phyloP scores from a whole-genome alignment of 2,888 invertebrate species.

The Eristalis pertinax region DNA sequence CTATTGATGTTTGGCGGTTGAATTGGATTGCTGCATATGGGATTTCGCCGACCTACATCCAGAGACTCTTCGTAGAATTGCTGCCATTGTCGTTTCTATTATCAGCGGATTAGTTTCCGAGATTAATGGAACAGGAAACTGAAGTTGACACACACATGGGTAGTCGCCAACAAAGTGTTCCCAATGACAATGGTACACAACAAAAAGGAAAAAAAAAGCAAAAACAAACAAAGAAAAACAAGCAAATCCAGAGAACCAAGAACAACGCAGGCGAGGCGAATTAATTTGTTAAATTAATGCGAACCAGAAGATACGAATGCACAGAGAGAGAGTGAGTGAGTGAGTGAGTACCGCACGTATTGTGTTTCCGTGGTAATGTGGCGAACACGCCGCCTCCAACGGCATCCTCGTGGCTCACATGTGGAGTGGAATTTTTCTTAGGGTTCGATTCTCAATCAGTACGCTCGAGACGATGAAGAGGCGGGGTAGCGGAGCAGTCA shows the following conservation, averaged over 20 bases:
- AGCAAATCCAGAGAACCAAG: background rate
- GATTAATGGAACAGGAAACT: conserved; percentile 67
- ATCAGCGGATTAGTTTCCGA: conserved; percentile 62
- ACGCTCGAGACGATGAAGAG: background rate
- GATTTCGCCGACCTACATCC: background rate
- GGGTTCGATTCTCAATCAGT: conserved; percentile 12
- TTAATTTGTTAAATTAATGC: conserved; percentile 67
- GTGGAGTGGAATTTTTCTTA: conserved; percentile 12
- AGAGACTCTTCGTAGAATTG: background rate
- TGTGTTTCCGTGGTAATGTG: conserved; percentile 51
- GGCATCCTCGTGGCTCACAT: conserved; percentile 51
- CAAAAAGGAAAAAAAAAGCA: conserved; percentile 18
- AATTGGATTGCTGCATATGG: background rate
- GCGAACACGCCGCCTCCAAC: conserved; percentile 15
- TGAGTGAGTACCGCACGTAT: background rate
- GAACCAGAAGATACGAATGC: conserved; percentile 26
- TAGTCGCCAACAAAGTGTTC: conserved; percentile 44
- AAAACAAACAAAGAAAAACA: background rate
- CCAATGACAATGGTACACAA: conserved; percentile 15
- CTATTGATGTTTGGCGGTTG: conserved; percentile 25
- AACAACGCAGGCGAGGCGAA: conserved; percentile 49
- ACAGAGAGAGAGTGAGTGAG: background rate
- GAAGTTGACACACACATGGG: conserved; percentile 64
- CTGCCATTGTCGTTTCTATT: conserved; percentile 63
- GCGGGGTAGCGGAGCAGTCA: background rate